phyloP scores from a whole-genome alignment of 2,888 invertebrate species.

The Opisthograptis luteolata region DNA sequence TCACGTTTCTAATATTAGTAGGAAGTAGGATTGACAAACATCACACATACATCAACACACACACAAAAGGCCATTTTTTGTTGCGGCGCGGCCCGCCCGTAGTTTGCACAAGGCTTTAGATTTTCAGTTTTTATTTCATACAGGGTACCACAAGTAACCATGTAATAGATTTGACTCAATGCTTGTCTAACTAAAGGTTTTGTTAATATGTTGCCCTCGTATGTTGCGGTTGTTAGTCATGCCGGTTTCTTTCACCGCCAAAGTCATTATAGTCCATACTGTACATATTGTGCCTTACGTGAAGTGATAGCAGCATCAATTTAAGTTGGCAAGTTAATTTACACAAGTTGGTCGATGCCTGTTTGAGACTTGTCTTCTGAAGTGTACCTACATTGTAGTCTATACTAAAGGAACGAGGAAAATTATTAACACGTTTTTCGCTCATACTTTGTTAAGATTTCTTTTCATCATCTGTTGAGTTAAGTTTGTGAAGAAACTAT shows the following conservation, averaged over 20 bases:
- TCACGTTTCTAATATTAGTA: too few relatives aligned
- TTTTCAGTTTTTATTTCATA: too few relatives aligned
- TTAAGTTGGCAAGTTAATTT: constrained; percentile 70
- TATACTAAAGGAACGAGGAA: constrained; percentile 33
- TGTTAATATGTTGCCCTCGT: too few relatives aligned
- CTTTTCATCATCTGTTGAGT: constrained; percentile 11
- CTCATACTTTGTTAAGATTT: constrained; percentile 30
- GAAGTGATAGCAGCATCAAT: constrained; percentile 62
- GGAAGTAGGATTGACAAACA: too few relatives aligned
- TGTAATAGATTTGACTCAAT: too few relatives aligned
- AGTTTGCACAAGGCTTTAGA: too few relatives aligned
- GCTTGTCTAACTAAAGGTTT: too few relatives aligned
- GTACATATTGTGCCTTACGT: constrained; percentile 34
- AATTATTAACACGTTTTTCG: constrained; percentile 30
- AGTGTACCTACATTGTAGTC: constrained; percentile 46
- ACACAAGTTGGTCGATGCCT: constrained; percentile 60
- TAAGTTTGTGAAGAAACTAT: neutral
- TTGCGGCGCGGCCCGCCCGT: too few relatives aligned
- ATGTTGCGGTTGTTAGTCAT: neutral
- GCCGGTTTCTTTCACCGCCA: too few relatives aligned
- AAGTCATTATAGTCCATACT: constrained; percentile 5
- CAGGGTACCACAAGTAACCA: too few relatives aligned
- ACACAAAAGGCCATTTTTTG: too few relatives aligned
- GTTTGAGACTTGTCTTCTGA: constrained; percentile 44
- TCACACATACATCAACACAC: too few relatives aligned